Base-by-base conservation (phyloP, 37 sponge, comb jelly and placozoan genomes). In the Theonella swinhoei region DNA sequence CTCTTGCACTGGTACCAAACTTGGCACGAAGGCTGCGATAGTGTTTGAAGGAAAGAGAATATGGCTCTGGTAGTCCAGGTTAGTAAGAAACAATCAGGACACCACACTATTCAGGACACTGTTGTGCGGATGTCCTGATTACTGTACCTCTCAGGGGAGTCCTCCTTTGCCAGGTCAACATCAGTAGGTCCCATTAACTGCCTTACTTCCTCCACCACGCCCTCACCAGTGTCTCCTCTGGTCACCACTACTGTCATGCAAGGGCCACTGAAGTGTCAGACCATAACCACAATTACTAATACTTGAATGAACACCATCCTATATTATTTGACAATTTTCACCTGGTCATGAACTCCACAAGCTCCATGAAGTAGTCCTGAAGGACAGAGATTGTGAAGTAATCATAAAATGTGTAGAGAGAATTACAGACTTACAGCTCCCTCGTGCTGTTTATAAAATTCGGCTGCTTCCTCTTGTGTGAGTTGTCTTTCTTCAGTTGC, bases 371-470 rank as follows among this genome's bases (percentile, higher is more conserved):
- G 67, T 86, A 81, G 5, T 86, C 89, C 92, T 95, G 30, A 17
- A 75, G 25, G 41, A 42, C 11, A 23, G 23, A 42, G 38, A 38
- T 32, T 2, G 28, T 4, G 3, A 64, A 64, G 3, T 67, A 17
- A 32, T 22, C 20, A 22, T 22, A 20, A 59, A 59, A 59, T 59
- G 68, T 29, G 31, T 7, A 9, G 31, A 67, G 29, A 9, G 0
- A 32, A 29, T 0, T 41, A 28, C 33, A 42, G 26, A 62, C 88
- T 85, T 58, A 93, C 97, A 17, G 86, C 47, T 17, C 90, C 98
- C 33, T 90, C 80, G 66, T 93, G 98, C 31, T 95, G 92, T 39
- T 88, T 85, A 86, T 98, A 98, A 75, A 98, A 95, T 41, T 88
- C 90, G 37, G 77, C 88, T 23, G 92, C 95, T 33, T 95, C 98